Percentiles rank a stretch among this genome's conserved stretches.
Evolutionary conservation across 53 echinoderm and acorn worm genomes (phyloP).

Genomic region (Temnopleurus reevesii): DNA sequence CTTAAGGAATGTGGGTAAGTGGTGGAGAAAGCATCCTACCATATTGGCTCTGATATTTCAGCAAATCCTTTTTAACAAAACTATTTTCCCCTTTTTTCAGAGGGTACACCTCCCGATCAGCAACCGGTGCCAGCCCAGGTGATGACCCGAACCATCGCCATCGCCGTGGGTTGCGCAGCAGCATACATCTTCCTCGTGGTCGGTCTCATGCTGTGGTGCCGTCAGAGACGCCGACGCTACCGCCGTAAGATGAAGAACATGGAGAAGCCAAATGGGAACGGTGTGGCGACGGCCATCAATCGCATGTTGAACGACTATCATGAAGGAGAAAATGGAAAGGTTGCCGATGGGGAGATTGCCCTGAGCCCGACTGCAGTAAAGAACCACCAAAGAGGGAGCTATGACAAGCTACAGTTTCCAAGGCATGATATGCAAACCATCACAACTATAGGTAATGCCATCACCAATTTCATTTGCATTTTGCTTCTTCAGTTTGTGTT

Average conservation of each 20-base stretch:
- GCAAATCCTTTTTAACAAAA: too few species aligned
- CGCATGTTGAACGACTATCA: slow-evolving; percentile 64
- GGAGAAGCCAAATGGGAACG: slow-evolving; percentile 61
- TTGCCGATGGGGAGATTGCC: slow-evolving; percentile 70
- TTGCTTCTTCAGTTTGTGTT: too few species aligned
- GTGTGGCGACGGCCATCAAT: slow-evolving; percentile 43
- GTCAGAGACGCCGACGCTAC: slow-evolving; percentile 80
- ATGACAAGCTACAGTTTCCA: slow-evolving; percentile 97
- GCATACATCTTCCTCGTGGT: slow-evolving; percentile 97
- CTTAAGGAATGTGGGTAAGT: too few species aligned
- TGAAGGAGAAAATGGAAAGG: slow-evolving; percentile 57
- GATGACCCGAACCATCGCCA: slow-evolving; percentile 94
- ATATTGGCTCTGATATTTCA: too few species aligned
- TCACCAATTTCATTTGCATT: background rate
- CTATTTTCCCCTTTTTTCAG: background rate
- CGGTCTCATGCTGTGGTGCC: slow-evolving; percentile 94
- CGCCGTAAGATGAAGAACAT: slow-evolving; percentile 80
- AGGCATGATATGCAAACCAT: slow-evolving; percentile 91
- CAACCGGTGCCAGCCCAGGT: slow-evolving; percentile 64
- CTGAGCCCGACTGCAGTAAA: slow-evolving; percentile 61
- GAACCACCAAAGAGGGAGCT: slow-evolving; percentile 80
- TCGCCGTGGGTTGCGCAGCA: slow-evolving; percentile 91
- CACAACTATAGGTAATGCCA: slow-evolving; percentile 77
- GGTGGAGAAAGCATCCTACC: too few species aligned
- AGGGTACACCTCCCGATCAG: slow-evolving; percentile 57